These are phyloP conservation scores for Hydractinia symbiolongicarpus DNA, from an alignment of 30 jellyfish, hydroid and myxozoan genomes.

Conservation along the genomic window DNA sequence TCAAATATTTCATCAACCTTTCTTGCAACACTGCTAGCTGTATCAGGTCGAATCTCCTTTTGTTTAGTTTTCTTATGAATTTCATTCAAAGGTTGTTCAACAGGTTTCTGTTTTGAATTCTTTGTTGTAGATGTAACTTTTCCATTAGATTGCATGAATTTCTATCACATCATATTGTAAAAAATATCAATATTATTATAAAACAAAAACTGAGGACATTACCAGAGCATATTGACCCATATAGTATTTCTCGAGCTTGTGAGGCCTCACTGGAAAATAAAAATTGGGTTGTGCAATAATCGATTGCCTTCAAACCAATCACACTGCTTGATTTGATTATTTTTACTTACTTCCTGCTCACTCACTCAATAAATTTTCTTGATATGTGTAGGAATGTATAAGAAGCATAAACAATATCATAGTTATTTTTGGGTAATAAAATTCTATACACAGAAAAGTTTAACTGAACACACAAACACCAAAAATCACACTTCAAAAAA, in stretches of 20 bases:
- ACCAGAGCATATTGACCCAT: too few species aligned
- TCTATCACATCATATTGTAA: slow-evolving; percentile 13
- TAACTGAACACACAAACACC: background rate
- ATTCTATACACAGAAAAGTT: background rate
- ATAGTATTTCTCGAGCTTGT: too few species aligned
- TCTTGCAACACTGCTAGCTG: slow-evolving; percentile 90
- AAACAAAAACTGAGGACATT: background rate
- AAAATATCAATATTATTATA: background rate
- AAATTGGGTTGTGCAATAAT: too few species aligned
- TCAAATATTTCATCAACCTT: slow-evolving; percentile 73
- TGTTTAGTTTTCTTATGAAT: slow-evolving; percentile 56
- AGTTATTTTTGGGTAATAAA: too few species aligned
- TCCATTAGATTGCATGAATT: slow-evolving; percentile 52
- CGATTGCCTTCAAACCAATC: too few species aligned
- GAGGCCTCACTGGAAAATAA: too few species aligned
- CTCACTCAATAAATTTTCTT: too few species aligned
- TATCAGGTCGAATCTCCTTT: slow-evolving; percentile 61
- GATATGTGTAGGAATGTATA: too few species aligned
- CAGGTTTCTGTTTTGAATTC: background rate
- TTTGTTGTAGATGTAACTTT: slow-evolving; percentile 32
- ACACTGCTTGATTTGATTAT: too few species aligned
- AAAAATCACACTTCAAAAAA: background rate
- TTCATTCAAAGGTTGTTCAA: slow-evolving; percentile 30
- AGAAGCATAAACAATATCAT: too few species aligned
- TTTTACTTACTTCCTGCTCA: too few species aligned